Percentiles rank a stretch among this genome's conserved stretches.
Conservation (phyloP, 2,113 vertebrate genomes). For the Antechinus flavipes region DNA sequence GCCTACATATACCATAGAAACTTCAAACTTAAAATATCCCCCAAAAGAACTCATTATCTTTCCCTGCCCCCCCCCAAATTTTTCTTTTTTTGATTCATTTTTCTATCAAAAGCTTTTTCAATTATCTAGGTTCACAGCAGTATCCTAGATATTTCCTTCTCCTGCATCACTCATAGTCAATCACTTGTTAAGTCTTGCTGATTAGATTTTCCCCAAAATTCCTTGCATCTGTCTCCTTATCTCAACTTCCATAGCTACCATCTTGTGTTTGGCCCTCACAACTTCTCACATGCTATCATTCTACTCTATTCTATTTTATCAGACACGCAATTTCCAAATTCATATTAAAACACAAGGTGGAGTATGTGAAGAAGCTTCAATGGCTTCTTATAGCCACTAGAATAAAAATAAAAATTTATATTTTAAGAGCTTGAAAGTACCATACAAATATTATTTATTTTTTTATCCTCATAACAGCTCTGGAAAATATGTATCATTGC, state of each 20-base stretch:
- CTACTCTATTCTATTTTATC: not conserved
- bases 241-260: not conserved
- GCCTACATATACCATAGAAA: not conserved
- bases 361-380: not conserved
- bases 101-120: not conserved
- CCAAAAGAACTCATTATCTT: not conserved
- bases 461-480: not conserved
- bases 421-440: not conserved
- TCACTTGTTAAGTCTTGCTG: not conserved
- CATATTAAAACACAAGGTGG: not conserved
- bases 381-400: not conserved
- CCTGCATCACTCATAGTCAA: not conserved
- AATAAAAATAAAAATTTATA: not conserved
- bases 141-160: not conserved
- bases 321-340: not conserved
- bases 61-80: not conserved
- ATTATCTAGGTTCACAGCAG: not conserved
- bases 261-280: not conserved
- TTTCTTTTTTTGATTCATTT: not conserved
- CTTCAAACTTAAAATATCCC: not conserved
- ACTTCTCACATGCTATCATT: not conserved
- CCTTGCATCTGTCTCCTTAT: not conserved
- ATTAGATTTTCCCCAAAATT: not conserved
- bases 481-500: not conserved
- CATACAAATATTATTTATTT: not conserved